Percentiles rank a stretch among this genome's conserved stretches.
These are phyloP conservation scores for Lampris megalopsis DNA, from an alignment of 2,113 vertebrate genomes.

Conservation along the genomic window DNA sequence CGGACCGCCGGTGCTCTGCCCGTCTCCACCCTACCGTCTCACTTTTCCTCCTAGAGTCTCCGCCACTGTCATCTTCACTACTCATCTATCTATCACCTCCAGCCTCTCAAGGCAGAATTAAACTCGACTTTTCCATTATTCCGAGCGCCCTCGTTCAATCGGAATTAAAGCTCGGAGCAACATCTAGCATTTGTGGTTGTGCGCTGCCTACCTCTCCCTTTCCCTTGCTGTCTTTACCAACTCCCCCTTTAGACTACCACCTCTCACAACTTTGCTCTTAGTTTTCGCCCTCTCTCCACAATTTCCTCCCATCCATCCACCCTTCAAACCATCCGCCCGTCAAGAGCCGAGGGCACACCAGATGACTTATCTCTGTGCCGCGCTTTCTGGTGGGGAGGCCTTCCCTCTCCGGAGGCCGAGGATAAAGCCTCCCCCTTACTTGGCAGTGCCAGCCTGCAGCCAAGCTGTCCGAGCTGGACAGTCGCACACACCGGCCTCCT, in stretches of 20 bases:
- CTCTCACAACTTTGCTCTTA: constrained; percentile 17
- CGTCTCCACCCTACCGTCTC: constrained; percentile 20
- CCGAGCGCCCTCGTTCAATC: too few species aligned
- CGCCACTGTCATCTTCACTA: too few species aligned
- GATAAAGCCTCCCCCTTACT: constrained; percentile 59
- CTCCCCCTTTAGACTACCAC: constrained; percentile 16
- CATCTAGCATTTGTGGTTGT: too few species aligned
- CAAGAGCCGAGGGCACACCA: constrained; percentile 24
- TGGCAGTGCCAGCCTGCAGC: constrained; percentile 71
- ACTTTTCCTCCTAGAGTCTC: background rate
- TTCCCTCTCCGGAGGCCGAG: constrained; percentile 67
- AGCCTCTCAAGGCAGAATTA: too few species aligned
- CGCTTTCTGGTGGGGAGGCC: constrained; percentile 25
- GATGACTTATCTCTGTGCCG: constrained; percentile 52
- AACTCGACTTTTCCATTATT: too few species aligned
- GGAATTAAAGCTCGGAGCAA: too few species aligned
- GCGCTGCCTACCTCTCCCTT: constrained; percentile 1
- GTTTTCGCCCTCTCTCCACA: constrained; percentile 7
- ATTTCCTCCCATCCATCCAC: background rate
- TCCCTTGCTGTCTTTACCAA: constrained; percentile 25
- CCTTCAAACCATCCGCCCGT: background rate
- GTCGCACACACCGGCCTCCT: constrained; percentile 41
- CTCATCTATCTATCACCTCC: too few species aligned
- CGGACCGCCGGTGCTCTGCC: background rate
- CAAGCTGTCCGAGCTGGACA: constrained; percentile 52